Base-by-base conservation (phyloP, 2,113 vertebrate genomes). In the Propithecus coquereli region DNA sequence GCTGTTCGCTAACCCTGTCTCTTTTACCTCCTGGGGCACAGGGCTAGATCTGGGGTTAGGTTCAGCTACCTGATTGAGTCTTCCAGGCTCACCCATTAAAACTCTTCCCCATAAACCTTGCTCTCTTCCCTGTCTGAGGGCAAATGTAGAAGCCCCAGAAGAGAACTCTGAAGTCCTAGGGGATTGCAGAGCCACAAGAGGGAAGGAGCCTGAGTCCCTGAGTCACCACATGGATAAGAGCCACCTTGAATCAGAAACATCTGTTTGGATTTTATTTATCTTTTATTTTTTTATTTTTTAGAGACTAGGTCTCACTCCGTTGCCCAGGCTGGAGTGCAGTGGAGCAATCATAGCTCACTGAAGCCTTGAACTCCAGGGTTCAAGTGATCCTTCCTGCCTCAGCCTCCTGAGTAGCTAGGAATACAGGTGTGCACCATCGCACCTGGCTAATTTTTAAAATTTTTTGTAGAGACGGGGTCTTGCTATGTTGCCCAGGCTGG, bases 251-350 rank as follows among this genome's bases (percentile, higher is more conserved):
- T 34, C 37, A 80, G n/a, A 43, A 68, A 74, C 63, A 34, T 37
- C 32, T 54, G 25, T 91, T 79, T 90, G 83, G 73, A 45, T 57
- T 97, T 83, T 74, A 47, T 40, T 23, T 25, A 37, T 71, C 22
- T 37, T 70, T 70, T 70, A 20, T 37, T 68, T 70, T 27, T 73
- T 73, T 63, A 63, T 70, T 70, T 73, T 73, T 73, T 63, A 63
- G 40, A 43, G 40, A 43, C 1, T 6, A 23, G 23, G 0, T 43
- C 6, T 73, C 6, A 0, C 70, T 73, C 40, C 43, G 23, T 27
- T 43, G 70, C 37, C 37, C 70, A 73, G 70, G 23, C 70, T 43
- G 12, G 70, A 43, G 70, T 43, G 40, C 70, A 43, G 14, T 27
- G 23, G 23, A 12, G 12, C 23, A 43, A 27, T 73, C 70, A 43